These are phyloP conservation scores for Seriola aureovittata DNA, from an alignment of 2,113 vertebrate genomes.

Conservation along the genomic window DNA sequence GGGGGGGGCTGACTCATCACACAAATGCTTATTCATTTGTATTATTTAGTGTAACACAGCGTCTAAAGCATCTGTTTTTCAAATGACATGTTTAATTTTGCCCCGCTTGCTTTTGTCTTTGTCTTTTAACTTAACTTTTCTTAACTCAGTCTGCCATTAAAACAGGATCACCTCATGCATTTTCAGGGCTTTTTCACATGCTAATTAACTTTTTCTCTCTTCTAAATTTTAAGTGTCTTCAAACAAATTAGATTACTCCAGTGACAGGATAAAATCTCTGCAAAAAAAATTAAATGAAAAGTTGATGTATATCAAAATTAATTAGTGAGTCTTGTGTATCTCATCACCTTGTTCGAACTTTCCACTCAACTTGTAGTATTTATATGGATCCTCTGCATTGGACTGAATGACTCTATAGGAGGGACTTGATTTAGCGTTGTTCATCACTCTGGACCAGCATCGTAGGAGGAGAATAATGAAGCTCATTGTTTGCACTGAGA, in stretches of 20 bases:
- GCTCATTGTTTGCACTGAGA: constrained; percentile 58
- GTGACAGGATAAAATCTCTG: background rate
- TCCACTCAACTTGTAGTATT: background rate
- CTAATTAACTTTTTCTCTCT: constrained; percentile 16
- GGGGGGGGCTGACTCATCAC: background rate
- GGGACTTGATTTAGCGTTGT: background rate
- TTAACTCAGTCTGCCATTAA: background rate
- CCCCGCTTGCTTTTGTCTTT: background rate
- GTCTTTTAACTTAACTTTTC: background rate
- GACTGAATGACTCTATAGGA: background rate
- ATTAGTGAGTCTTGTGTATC: background rate
- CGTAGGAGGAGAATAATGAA: constrained; percentile 67
- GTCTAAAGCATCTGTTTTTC: background rate
- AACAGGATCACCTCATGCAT: background rate
- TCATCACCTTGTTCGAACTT: background rate
- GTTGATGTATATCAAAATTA: background rate
- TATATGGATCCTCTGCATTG: background rate
- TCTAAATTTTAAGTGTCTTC: background rate
- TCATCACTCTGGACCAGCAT: constrained; percentile 20
- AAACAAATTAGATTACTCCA: background rate
- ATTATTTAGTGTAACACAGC: background rate
- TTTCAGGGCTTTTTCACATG: background rate
- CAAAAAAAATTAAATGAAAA: background rate
- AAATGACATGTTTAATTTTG: background rate
- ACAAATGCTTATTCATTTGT: background rate